These are phyloP conservation scores for Epizoanthus illoricatus DNA, from an alignment of 92 coral and sea anemone genomes.

Conservation along the genomic window DNA sequence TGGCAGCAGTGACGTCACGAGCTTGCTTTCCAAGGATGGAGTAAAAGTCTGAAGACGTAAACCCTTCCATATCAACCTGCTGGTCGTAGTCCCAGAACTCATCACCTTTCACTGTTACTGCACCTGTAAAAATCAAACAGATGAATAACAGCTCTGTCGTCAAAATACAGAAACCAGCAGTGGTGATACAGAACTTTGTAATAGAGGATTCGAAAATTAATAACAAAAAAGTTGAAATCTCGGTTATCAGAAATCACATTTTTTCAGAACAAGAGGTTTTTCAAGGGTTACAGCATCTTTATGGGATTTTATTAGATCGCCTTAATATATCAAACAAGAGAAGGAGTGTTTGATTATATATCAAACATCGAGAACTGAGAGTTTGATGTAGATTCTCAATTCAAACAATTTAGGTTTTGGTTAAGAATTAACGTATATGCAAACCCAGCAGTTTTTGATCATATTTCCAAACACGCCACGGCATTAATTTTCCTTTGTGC, in stretches of 20 bases:
- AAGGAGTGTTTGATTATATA: no score
- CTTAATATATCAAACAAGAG: no score
- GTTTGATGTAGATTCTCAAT: no score
- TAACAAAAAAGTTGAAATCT: no score
- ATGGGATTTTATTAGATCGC: not conserved
- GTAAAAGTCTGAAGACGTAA: slow-evolving; percentile 82
- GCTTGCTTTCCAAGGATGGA: slow-evolving; percentile 88
- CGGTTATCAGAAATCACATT: no score
- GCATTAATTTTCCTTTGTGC: no score
- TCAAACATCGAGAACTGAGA: no score
- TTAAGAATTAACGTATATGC: no score
- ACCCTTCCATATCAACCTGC: slow-evolving; percentile 96
- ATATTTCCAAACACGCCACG: no score
- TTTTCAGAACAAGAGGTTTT: not conserved
- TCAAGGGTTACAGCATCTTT: not conserved
- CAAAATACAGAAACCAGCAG: not conserved
- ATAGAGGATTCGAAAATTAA: no score
- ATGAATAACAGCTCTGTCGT: not conserved
- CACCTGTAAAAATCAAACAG: slow-evolving; percentile 48
- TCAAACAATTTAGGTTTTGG: no score
- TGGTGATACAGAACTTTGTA: not conserved
- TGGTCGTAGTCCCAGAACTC: slow-evolving; percentile 99
- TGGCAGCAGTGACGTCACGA: slow-evolving; percentile 95
- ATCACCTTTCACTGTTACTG: slow-evolving; percentile 70
- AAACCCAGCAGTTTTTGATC: no score